These are phyloP conservation scores for Branchipolynoe longqiensis DNA, from an alignment of 2,888 invertebrate species.

Conservation along the genomic window DNA sequence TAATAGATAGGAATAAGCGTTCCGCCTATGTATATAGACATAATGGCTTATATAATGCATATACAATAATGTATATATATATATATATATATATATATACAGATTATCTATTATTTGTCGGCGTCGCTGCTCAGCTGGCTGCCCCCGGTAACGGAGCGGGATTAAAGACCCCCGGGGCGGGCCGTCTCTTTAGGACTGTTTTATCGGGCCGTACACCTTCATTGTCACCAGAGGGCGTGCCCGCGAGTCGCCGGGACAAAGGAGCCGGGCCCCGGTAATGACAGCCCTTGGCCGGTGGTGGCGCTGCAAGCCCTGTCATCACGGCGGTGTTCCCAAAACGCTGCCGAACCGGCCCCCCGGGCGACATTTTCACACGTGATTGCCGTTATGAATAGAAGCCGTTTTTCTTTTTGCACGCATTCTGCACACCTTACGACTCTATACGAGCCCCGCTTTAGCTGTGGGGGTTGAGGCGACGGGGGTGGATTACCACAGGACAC, in stretches of 20 bases:
- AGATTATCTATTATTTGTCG: too few species aligned
- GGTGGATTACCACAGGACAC: too few species aligned
- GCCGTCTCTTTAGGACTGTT: slow-evolving; percentile 37
- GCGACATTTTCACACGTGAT: slow-evolving; percentile 21
- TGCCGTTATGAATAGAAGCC: slow-evolving; percentile 14
- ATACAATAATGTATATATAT: too few species aligned
- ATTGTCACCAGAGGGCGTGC: slow-evolving; percentile 12
- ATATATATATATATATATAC: too few species aligned
- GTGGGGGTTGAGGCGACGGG: too few species aligned
- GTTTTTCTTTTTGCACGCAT: too few species aligned
- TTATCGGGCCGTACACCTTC: slow-evolving; percentile 29
- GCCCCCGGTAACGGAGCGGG: slow-evolving; percentile 10
- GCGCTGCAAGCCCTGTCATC: slow-evolving; percentile 39
- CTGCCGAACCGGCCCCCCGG: not conserved
- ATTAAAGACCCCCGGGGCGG: slow-evolving; percentile 22
- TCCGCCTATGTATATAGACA: too few species aligned
- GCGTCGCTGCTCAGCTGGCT: too few species aligned
- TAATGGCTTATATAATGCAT: too few species aligned
- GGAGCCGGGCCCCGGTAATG: not conserved
- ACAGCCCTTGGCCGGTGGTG: slow-evolving; percentile 21
- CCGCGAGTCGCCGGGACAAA: not conserved
- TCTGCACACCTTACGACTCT: too few species aligned
- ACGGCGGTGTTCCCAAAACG: not conserved
- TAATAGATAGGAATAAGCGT: too few species aligned
- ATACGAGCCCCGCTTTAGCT: too few species aligned